phyloP scores from a whole-genome alignment of 1,140 invertebrate species.

The Sminthurinus signatus region DNA sequence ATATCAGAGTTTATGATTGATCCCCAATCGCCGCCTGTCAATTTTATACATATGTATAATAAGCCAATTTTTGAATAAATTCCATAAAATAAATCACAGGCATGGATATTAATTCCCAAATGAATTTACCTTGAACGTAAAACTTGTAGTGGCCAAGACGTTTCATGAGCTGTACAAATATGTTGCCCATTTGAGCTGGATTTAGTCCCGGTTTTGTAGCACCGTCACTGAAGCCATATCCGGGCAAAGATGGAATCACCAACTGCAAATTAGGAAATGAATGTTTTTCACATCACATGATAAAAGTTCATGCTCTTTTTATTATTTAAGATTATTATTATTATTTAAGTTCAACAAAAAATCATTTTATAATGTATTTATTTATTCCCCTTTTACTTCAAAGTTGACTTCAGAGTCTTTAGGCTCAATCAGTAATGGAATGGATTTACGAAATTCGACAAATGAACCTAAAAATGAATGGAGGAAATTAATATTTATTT shows the following conservation, averaged over 20 bases:
- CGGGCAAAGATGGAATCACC: conserved; percentile 71
- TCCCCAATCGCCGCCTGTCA: conserved; percentile 63
- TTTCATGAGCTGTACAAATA: conserved; percentile 77
- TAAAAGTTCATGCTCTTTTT: neutral
- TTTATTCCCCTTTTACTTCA: conserved; percentile 19
- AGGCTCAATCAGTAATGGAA: conserved; percentile 56
- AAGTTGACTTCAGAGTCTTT: conserved; percentile 26
- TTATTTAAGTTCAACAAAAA: neutral
- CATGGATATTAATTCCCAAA: conserved; percentile 66
- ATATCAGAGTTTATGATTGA: conserved; percentile 54
- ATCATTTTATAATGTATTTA: neutral
- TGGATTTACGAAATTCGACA: conserved; percentile 51
- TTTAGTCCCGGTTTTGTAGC: conserved; percentile 57
- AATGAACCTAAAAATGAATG: conserved; percentile 54
- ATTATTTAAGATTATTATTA: neutral
- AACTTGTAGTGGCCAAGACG: conserved; percentile 68
- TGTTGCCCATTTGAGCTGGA: conserved; percentile 56
- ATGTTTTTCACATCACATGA: neutral
- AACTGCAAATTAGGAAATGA: conserved; percentile 66
- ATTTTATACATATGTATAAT: too few species aligned
- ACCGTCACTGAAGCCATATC: conserved; percentile 75
- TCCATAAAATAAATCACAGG: neutral
- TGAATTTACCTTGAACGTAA: conserved; percentile 74
- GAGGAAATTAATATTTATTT: too few species aligned
- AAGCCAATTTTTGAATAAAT: neutral